phyloP scores from a whole-genome alignment of 1,140 invertebrate species.

The Prorops nasuta region DNA sequence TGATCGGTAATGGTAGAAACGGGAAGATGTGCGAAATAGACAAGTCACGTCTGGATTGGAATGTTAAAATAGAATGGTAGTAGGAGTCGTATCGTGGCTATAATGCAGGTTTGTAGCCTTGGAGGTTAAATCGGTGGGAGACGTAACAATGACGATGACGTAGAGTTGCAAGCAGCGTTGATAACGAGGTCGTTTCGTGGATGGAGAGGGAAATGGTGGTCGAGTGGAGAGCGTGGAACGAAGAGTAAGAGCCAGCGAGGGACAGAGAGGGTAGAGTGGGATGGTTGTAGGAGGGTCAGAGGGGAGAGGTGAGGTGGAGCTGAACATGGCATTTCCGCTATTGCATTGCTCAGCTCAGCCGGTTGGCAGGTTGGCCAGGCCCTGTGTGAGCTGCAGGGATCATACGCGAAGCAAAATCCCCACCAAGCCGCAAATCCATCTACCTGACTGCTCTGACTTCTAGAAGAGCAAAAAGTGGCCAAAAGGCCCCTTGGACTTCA shows the following conservation, averaged over 20 bases:
- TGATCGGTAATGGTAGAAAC: no score
- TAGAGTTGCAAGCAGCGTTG: not conserved
- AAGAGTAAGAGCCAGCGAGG: not conserved
- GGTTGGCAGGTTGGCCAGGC: conserved; percentile 20
- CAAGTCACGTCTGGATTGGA: not conserved
- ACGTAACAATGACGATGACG: not conserved
- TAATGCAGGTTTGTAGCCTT: not conserved
- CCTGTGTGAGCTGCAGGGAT: conserved; percentile 2
- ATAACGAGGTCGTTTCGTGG: not conserved
- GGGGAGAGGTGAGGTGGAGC: not conserved
- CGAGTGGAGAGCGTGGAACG: no score
- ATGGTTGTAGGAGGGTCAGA: not conserved
- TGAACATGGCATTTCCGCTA: conserved; percentile 13
- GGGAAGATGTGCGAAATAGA: no score
- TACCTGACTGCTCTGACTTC: not conserved
- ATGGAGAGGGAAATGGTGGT: not conserved
- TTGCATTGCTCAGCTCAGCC: conserved; percentile 10
- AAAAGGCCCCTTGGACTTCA: no score
- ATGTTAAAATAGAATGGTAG: conserved; percentile 6
- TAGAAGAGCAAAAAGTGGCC: not conserved
- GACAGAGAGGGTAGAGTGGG: no score
- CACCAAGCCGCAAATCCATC: not conserved
- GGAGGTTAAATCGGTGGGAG: not conserved
- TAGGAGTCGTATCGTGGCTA: conserved; percentile 5
- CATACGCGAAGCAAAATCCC: not conserved